Conservation (phyloP, 2,113 vertebrate genomes). For the Hyaena hyaena region DNA sequence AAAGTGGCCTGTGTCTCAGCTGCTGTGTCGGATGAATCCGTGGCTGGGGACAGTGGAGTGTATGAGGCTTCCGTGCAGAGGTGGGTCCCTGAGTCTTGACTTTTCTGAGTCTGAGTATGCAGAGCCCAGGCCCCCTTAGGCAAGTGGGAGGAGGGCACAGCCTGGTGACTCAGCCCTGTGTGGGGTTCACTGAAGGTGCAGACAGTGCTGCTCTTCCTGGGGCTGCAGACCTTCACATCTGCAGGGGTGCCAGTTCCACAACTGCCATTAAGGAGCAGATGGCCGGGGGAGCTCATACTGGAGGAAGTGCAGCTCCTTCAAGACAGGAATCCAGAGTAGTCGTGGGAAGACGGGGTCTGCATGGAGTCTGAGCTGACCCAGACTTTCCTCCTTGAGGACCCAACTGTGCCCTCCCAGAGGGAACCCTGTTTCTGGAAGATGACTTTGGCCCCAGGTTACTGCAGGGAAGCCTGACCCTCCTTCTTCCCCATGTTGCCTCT, state of each 20-base stretch:
- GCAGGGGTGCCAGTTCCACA: rapidly evolving
- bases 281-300: no score
- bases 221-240: neutral
- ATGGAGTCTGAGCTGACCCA: neutral
- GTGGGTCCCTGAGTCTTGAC: slow-evolving; percentile 79
- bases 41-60: slow-evolving; percentile 97
- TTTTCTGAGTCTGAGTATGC: neutral
- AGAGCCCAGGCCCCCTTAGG: neutral
- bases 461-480: neutral
- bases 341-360: neutral
- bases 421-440: neutral
- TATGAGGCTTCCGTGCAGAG: slow-evolving; percentile 94
- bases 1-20: slow-evolving; percentile 95
- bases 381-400: neutral
- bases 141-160: neutral
- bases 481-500: slow-evolving; percentile 60
- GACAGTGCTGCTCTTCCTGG: neutral
- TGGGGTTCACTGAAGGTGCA: neutral
- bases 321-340: neutral
- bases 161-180: neutral
- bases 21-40: slow-evolving; percentile 96
- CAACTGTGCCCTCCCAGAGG: neutral
- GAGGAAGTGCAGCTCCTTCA: neutral
- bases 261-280: rapidly evolving
- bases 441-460: neutral